These are phyloP conservation scores for Himalopsyche japonica DNA, from an alignment of 2,888 invertebrate species.

Conservation along the genomic window DNA sequence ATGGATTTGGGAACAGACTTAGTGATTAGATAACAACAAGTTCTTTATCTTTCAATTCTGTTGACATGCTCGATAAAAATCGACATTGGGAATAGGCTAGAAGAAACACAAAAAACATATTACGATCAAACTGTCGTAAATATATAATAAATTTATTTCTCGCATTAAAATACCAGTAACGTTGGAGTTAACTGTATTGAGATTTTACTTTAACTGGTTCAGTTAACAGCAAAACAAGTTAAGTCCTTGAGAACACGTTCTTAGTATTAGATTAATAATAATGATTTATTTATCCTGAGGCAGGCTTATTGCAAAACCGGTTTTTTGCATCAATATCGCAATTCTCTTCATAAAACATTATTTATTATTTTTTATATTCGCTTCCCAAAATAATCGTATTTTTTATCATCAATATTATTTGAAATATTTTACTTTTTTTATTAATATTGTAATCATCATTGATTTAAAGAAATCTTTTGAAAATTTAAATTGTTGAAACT, in stretches of 20 bases:
- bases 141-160: not conserved
- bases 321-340: not conserved
- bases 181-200: not conserved
- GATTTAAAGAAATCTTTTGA: too few relatives aligned
- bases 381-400: not conserved
- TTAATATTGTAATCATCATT: too few relatives aligned
- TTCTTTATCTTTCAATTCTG: too few relatives aligned
- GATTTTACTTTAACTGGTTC: not conserved
- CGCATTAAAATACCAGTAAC: not conserved
- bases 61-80: too few relatives aligned
- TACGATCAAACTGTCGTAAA: too few relatives aligned
- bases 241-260: not conserved
- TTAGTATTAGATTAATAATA: not conserved
- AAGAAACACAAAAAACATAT: too few relatives aligned
- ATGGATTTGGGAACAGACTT: too few relatives aligned
- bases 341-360: not conserved
- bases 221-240: not conserved
- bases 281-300: not conserved
- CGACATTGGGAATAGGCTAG: too few relatives aligned
- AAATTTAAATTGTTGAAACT: too few relatives aligned
- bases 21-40: too few relatives aligned
- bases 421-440: too few relatives aligned
- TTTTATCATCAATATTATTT: not conserved
- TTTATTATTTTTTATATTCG: not conserved
- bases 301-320: not conserved